These are phyloP conservation scores for Ceratotherium simum DNA, from an alignment of 2,113 vertebrate species.

Conservation along the genomic window DNA sequence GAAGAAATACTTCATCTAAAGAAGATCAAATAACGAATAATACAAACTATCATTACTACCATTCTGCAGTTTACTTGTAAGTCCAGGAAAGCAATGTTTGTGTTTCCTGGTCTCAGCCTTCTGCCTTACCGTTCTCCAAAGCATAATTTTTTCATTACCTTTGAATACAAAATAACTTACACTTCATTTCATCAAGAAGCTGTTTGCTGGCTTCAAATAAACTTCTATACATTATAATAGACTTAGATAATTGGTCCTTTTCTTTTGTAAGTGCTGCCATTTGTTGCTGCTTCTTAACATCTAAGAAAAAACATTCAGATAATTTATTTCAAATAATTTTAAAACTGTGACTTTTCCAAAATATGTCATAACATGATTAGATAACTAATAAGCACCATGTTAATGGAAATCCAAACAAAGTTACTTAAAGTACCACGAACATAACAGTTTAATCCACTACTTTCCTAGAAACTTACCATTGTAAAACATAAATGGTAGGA, in stretches of 20 bases:
- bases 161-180: slow-evolving; percentile 85
- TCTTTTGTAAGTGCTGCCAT: slow-evolving; percentile 91
- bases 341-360: slow-evolving; percentile 21
- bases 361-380: background rate
- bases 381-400: background rate
- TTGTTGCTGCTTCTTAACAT: slow-evolving; percentile 91
- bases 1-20: slow-evolving; percentile 7
- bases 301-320: slow-evolving; percentile 83
- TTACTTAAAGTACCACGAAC: background rate
- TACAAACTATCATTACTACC: background rate
- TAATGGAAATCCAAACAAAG: background rate
- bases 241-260: slow-evolving; percentile 88
- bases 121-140: background rate
- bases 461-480: slow-evolving; percentile 90
- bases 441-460: background rate
- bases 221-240: slow-evolving; percentile 84
- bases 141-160: background rate
- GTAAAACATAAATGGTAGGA: slow-evolving; percentile 93
- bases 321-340: slow-evolving; percentile 23
- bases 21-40: background rate
- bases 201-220: slow-evolving; percentile 84
- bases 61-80: background rate
- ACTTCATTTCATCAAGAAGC: slow-evolving; percentile 85
- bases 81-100: background rate
- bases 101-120: background rate